A percentile compares a stretch with the other conserved stretches of the same genome.
Conservation (phyloP, 2,797 vertebrate genomes). For the Lophius americanus region DNA sequence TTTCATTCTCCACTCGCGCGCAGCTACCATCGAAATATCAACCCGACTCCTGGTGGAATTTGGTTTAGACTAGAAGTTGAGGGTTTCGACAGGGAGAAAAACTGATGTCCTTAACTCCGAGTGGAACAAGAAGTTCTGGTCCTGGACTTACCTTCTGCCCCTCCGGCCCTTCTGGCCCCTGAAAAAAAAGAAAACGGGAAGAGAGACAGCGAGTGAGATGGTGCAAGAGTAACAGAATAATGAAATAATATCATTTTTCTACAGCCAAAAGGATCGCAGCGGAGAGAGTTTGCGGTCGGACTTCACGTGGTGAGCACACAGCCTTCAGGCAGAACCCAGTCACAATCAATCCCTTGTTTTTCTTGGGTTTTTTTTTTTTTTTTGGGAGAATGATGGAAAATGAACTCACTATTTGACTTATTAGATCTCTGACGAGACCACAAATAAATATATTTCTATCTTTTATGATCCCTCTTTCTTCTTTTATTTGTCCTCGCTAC, state of each 20-base stretch:
- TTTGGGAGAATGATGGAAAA: slow-evolving; percentile 42
- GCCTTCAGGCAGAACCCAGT: slow-evolving; percentile 58
- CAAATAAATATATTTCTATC: slow-evolving; percentile 52
- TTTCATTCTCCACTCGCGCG: no score
- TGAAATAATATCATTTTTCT: slow-evolving; percentile 77
- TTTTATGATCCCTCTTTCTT: slow-evolving; percentile 49
- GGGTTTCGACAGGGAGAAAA: not conserved
- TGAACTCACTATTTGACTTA: slow-evolving; percentile 33
- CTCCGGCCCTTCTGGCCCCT: slow-evolving; percentile 94
- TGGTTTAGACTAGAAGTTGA: slow-evolving; percentile 7
- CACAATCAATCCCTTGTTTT: slow-evolving; percentile 69
- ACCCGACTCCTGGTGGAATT: slow-evolving; percentile 12
- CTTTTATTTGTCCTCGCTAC: slow-evolving; percentile 41
- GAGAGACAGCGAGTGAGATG: slow-evolving; percentile 26
- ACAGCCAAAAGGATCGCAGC: slow-evolving; percentile 68
- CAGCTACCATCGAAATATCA: slow-evolving; percentile 21
- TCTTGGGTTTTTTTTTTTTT: slow-evolving; percentile 1
- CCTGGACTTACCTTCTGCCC: slow-evolving; percentile 89
- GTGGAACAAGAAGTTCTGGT: slow-evolving; percentile 15
- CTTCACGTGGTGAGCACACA: slow-evolving; percentile 68
- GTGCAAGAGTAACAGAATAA: slow-evolving; percentile 43
- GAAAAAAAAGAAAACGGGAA: slow-evolving; percentile 29
- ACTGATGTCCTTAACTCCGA: slow-evolving; percentile 6
- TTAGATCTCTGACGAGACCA: slow-evolving; percentile 52
- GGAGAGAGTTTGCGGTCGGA: slow-evolving; percentile 56